Evolutionary conservation across 2,888 invertebrate species (phyloP), one percentile per base, ranked within the genome.

Genomic region (Theretra japonica): DNA sequence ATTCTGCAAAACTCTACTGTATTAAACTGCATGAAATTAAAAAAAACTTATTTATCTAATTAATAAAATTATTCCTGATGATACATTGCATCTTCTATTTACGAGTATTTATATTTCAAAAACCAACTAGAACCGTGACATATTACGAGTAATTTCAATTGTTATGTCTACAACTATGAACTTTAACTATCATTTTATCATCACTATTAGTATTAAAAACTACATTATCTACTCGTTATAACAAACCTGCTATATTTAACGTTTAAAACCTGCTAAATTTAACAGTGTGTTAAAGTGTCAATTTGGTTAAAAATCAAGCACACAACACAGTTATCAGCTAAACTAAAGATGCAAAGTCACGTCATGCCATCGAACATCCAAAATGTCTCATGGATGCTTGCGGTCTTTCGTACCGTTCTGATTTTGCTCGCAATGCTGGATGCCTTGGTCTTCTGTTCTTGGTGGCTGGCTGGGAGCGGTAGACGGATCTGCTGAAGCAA

Each of bases 371-470:
- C 57, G 41, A 53, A 30, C 53, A 69, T 25, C 48, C 68, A 53
- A 15, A 25, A 25, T 50, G n/a, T 28, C 8, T n/a, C 4, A 56
- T 56, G 28, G 30, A 23, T 28, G 11, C n/a, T 57, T 4, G n/a
- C 70, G 15, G 70, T 41, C 53, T 82, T 92, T 91, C 93, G 88
- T 83, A 93, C 93, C 93, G 79, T 90, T 93, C 75, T 89, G 90
- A 59, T 86, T 73, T 17, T 90, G 86, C 62, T 93, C 92, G 79
- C 90, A 90, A 70, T 90, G 90, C 73, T 91, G 90, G 71, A 87
- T 88, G 73, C 89, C 89, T 53, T 92, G 92, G 41, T 41, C 41
- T 41, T 41, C 41, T 0, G 88, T 73, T 70, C 88, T 89, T 75
- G 84, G 80, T 25, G 86, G 72, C 75, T 84, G 87, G 70, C 83